Evolutionary conservation across 1,140 invertebrate species (phyloP).

Genomic region (Eumaeus atala): DNA sequence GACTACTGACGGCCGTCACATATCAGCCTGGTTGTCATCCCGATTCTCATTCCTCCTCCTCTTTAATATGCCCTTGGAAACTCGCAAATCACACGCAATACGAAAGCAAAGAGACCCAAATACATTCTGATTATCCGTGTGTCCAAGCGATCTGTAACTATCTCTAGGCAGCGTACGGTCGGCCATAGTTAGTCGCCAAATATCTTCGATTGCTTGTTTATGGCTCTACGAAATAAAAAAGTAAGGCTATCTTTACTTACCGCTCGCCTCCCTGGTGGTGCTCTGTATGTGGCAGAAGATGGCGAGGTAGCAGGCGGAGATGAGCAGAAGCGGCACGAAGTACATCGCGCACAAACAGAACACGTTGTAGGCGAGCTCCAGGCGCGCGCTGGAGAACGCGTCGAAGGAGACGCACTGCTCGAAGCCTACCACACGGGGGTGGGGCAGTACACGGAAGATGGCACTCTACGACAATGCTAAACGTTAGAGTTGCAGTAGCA

Average conservation of each 20-base stretch:
- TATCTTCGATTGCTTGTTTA: too few species aligned
- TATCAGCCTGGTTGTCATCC: too few species aligned
- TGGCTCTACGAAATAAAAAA: too few species aligned
- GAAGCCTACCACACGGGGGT: slow-evolving; percentile 80
- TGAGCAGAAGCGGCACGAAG: slow-evolving; percentile 83
- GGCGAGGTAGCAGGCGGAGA: slow-evolving; percentile 82
- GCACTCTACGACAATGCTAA: slow-evolving; percentile 77
- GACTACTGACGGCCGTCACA: too few species aligned
- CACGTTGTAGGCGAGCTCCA: slow-evolving; percentile 84
- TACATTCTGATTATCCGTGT: too few species aligned
- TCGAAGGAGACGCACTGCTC: slow-evolving; percentile 87
- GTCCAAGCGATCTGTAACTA: too few species aligned
- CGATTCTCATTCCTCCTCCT: too few species aligned
- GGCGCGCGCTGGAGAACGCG: slow-evolving; percentile 76
- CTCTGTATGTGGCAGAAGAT: slow-evolving; percentile 84
- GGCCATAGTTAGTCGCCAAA: too few species aligned
- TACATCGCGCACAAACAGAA: slow-evolving; percentile 86
- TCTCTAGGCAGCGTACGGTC: too few species aligned
- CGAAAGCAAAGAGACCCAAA: too few species aligned
- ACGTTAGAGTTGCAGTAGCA: not conserved
- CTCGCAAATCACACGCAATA: too few species aligned
- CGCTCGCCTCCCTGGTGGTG: slow-evolving; percentile 79
- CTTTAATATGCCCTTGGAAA: too few species aligned
- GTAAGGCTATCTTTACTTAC: slow-evolving; percentile 49
- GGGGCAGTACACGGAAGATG: slow-evolving; percentile 82